Conservation (phyloP, 1,140 invertebrate genomes). For the Polypedilum pembai region DNA sequence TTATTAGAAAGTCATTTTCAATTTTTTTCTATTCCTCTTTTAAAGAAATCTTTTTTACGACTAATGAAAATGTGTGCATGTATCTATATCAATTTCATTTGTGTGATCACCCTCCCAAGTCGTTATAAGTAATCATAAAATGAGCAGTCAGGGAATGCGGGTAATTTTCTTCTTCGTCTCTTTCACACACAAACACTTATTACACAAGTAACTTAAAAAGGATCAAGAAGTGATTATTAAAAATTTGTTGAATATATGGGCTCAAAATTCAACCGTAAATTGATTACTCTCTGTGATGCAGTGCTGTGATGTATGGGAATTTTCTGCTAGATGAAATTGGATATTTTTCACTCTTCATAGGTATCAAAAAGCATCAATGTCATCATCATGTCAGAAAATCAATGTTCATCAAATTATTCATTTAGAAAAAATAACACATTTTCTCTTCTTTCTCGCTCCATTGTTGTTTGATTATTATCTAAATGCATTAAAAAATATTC, state of each 20-base stretch:
- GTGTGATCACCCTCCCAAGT: constrained; percentile 19
- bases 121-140: neutral
- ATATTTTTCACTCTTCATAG: neutral
- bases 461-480: too few species aligned
- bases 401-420: constrained; percentile 13
- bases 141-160: neutral
- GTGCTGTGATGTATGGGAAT: neutral
- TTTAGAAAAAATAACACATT: neutral
- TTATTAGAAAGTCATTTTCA: constrained; percentile 7
- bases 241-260: too few species aligned
- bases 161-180: neutral
- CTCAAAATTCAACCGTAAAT: neutral
- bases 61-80: constrained; percentile 8
- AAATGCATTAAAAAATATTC: too few species aligned
- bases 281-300: neutral
- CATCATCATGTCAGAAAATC: constrained; percentile 17
- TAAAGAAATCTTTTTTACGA: constrained; percentile 9
- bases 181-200: too few species aligned
- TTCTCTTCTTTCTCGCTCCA: too few species aligned
- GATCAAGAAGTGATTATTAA: too few species aligned
- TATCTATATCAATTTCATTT: constrained; percentile 24
- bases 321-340: neutral
- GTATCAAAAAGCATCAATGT: constrained; percentile 18
- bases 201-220: too few species aligned
- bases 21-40: too few species aligned